A percentile compares a stretch with the other conserved stretches of the same genome.
phyloP scores from a whole-genome alignment of 1,140 invertebrate genomes.

The Yoshiicerus persimilis region DNA sequence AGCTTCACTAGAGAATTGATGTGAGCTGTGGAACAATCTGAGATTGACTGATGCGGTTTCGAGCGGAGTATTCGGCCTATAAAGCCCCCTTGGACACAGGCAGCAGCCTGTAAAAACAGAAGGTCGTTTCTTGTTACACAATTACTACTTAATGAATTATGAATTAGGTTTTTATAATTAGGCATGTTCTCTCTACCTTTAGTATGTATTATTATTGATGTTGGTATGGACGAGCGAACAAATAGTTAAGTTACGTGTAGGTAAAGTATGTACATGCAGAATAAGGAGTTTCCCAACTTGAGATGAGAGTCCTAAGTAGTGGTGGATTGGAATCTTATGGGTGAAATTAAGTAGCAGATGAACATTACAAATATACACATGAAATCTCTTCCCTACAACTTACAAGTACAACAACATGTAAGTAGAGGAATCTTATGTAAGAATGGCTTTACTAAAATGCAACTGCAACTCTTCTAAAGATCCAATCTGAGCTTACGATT shows the following conservation, averaged over 20 bases:
- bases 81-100: background rate
- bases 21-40: background rate
- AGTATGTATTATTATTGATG: background rate
- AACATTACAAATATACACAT: background rate
- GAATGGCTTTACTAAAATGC: background rate
- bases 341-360: background rate
- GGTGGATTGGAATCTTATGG: background rate
- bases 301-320: background rate
- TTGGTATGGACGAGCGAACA: background rate
- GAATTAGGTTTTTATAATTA: constrained; percentile 19
- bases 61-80: background rate
- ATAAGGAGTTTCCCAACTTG: background rate
- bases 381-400: background rate
- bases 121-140: constrained; percentile 12
- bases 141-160: constrained; percentile 22
- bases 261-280: background rate
- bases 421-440: background rate
- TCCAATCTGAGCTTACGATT: background rate
- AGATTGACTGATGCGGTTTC: constrained; percentile 12
- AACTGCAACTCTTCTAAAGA: background rate
- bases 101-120: constrained; percentile 4
- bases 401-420: too few species aligned
- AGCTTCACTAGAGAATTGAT: background rate
- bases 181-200: background rate
- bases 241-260: background rate